A percentile compares a stretch with the other conserved stretches of the same genome.
These are phyloP conservation scores for Podarcis raffonei DNA, from an alignment of 2,113 vertebrate species.

Conservation along the genomic window DNA sequence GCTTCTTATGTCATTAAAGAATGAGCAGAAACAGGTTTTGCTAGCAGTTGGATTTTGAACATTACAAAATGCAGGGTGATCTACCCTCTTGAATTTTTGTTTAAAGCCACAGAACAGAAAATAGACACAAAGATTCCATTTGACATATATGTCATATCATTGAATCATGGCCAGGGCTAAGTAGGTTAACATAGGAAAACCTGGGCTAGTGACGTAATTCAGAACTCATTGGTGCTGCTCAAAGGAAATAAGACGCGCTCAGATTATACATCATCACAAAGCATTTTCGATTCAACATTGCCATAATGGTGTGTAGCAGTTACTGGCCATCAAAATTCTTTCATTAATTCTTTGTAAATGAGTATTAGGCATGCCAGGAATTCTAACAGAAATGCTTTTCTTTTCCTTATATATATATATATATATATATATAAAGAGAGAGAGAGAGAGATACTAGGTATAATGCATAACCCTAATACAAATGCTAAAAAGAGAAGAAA, in stretches of 20 bases:
- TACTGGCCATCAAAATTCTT: not conserved
- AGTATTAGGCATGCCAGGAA: not conserved
- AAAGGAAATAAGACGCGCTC: not conserved
- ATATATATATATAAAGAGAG: not conserved
- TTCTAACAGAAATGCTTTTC: not conserved
- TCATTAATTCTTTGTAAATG: not conserved
- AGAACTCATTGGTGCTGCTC: not conserved
- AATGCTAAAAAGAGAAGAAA: not conserved
- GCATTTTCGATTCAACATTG: not conserved
- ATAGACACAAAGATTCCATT: not conserved
- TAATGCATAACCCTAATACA: not conserved
- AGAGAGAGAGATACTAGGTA: not conserved
- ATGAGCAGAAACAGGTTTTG: too few species aligned
- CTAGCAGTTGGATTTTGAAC: too few species aligned
- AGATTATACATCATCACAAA: not conserved
- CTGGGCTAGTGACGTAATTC: not conserved
- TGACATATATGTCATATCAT: not conserved
- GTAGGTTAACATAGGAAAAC: not conserved
- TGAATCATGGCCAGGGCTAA: not conserved
- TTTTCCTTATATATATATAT: not conserved
- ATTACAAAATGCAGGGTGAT: too few species aligned
- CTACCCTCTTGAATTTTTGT: not conserved
- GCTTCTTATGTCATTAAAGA: too few species aligned
- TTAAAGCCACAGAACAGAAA: not conserved
- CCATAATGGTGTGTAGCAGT: not conserved